Evolutionary conservation across 2,797 vertebrate genomes (phyloP), one percentile per base, ranked within the genome.

Genomic region (Sebastes aleutianus): DNA sequence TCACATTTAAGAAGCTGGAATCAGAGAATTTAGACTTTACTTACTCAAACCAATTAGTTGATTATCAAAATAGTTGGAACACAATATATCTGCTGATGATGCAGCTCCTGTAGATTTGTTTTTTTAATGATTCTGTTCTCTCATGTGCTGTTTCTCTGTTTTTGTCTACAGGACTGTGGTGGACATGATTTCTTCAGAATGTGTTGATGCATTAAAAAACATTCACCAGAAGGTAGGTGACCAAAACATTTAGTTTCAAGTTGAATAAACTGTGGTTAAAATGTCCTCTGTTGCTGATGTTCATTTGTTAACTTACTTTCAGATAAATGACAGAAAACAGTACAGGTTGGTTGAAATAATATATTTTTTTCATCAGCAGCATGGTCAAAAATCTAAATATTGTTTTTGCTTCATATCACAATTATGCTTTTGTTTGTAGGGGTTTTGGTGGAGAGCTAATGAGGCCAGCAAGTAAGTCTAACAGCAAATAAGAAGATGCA

Each of bases 391-490:
- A 56, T 53, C 0, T n/a, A 6, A 24, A 18, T 20, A 2, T 7
- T 67, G 3, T 20, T 50, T 32, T 58, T n/a, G 4, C 13, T 64
- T 82, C 1, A 58, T 71, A 67, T 75, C 12, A 70, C 27, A 24
- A 9, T n/a, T 10, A 2, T 62, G 12, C 1, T 24, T 79, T 77
- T 81, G 72, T 83, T 77, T 87, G 0, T 73, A 99, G 98, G 95
- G 98, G 98, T 24, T 96, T 97, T 18, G 98, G 97, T 79, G 98
- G 98, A 91, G 97, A 97, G 8, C 94, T 98, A 59, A 99, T 99
- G 98, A 96, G 96, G 88, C 97, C 96, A 50, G 98, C 98, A 89
- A 96, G 98, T 99, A 90, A 91, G 96, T 93, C 11, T 14, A 50
- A 73, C 73, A 54, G 1, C 39, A 34, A 34, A 75, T 29, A 31